Percentiles rank a stretch among this genome's conserved stretches.
phyloP scores from a whole-genome alignment of 2,113 vertebrate species.

The Lagopus leucura region DNA sequence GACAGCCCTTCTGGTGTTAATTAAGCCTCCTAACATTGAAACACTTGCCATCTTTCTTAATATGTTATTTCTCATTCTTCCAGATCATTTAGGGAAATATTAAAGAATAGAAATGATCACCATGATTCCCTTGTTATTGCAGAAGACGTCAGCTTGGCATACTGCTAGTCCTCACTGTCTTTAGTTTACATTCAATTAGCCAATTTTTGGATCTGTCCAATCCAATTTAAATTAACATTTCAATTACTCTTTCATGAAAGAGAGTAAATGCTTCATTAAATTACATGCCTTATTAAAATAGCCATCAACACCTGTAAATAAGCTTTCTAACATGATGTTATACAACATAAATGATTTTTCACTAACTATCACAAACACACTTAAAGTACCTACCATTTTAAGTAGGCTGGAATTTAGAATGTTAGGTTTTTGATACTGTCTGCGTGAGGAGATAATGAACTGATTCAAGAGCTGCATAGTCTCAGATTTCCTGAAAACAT shows the following conservation, averaged over 20 bases:
- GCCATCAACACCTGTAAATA: neutral
- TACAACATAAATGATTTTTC: neutral
- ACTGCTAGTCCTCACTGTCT: neutral
- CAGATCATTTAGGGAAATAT: neutral
- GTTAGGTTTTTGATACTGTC: neutral
- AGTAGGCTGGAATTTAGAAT: neutral
- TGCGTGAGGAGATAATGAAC: neutral
- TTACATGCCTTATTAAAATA: neutral
- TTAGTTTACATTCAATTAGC: slow-evolving; percentile 32
- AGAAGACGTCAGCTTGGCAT: neutral
- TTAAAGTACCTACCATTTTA: neutral
- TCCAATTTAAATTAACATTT: slow-evolving; percentile 35
- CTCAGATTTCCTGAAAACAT: neutral
- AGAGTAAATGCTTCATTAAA: slow-evolving; percentile 25
- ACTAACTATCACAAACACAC: neutral
- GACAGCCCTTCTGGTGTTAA: neutral
- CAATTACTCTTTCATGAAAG: slow-evolving; percentile 26
- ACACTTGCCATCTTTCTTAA: neutral
- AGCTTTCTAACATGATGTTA: neutral
- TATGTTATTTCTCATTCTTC: neutral
- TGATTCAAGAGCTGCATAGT: neutral
- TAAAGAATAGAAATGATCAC: neutral
- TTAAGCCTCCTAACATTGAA: neutral
- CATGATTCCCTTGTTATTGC: neutral
- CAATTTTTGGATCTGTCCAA: slow-evolving; percentile 9